A percentile compares a stretch with the other conserved stretches of the same genome.
phyloP scores from a whole-genome alignment of 1,140 invertebrate species.

The Scaptodrosophila lebanonensis region DNA sequence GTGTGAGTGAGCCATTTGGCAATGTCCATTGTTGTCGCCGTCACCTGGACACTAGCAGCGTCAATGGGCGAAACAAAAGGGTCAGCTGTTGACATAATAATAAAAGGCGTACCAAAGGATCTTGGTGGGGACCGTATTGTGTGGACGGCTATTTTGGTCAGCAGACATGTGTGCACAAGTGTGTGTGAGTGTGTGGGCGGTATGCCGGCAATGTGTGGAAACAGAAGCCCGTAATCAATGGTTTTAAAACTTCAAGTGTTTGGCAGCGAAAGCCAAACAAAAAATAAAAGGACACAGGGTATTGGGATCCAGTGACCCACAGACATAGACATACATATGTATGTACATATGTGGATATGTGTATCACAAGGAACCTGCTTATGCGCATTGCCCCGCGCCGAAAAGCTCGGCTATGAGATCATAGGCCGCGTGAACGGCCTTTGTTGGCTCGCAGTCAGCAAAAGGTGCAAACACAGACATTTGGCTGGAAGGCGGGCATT shows the following conservation, averaged over 20 bases:
- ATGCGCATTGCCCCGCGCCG: not conserved
- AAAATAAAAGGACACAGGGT: constrained; percentile 41
- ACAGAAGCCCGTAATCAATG: constrained; percentile 16
- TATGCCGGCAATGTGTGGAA: constrained; percentile 49
- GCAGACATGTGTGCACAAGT: constrained; percentile 24
- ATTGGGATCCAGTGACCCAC: constrained; percentile 69
- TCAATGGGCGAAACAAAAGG: constrained; percentile 39
- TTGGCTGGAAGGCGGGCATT: no score
- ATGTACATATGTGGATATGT: no score
- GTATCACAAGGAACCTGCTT: no score
- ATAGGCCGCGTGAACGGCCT: constrained; percentile 19
- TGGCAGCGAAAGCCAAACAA: constrained; percentile 1
- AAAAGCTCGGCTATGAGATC: constrained; percentile 40
- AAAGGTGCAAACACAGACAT: constrained; percentile 1
- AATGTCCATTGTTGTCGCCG: constrained; percentile 57
- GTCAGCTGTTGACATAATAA: constrained; percentile 59
- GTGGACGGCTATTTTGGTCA: constrained; percentile 2
- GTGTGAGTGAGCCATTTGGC: constrained; percentile 12
- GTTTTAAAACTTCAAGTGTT: constrained; percentile 52
- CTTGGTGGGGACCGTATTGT: constrained; percentile 4
- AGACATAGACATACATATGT: no score
- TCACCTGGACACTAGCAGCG: constrained; percentile 52
- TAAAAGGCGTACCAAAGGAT: constrained; percentile 33
- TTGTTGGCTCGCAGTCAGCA: no score
- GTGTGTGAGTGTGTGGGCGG: constrained; percentile 15